These are phyloP conservation scores for Trachymyrmex cornetzi DNA, from an alignment of 1,140 invertebrate species.

Conservation along the genomic window DNA sequence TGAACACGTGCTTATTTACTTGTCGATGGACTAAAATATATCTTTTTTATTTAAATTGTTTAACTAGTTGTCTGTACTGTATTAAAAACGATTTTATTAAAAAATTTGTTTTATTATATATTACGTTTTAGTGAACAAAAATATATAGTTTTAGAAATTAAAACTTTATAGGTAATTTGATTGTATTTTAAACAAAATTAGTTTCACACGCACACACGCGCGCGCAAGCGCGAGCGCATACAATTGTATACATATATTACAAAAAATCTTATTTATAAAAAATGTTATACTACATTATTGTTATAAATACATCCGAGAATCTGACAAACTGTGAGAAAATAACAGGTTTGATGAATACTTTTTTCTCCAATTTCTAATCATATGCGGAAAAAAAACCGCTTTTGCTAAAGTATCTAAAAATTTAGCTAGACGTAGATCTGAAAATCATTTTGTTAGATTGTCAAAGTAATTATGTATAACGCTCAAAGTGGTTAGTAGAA, in stretches of 20 bases:
- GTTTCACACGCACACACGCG: too few relatives aligned
- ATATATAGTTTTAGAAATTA: neutral
- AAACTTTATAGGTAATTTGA: neutral
- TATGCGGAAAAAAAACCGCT: too few relatives aligned
- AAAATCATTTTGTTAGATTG: too few relatives aligned
- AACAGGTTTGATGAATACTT: neutral
- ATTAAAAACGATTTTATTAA: neutral
- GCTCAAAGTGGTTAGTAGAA: too few relatives aligned
- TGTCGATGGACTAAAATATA: neutral
- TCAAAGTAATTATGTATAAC: too few relatives aligned
- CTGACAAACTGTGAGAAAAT: neutral
- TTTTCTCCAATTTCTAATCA: neutral
- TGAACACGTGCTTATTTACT: slow-evolving; percentile 12
- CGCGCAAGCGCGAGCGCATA: too few relatives aligned
- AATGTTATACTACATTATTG: neutral
- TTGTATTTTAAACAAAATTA: slow-evolving; percentile 1
- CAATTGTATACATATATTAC: neutral
- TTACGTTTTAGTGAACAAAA: neutral
- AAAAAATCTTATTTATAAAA: neutral
- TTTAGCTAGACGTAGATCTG: too few relatives aligned
- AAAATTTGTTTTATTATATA: slow-evolving; percentile 7
- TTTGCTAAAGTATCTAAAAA: too few relatives aligned
- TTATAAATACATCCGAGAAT: neutral
- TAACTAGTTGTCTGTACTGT: neutral
- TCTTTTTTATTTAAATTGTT: slow-evolving; percentile 23